Evolutionary conservation across 53 echinoderm and acorn worm species (phyloP), one percentile per base, ranked within the genome.

Genomic region (Echinarachnius parma): DNA sequence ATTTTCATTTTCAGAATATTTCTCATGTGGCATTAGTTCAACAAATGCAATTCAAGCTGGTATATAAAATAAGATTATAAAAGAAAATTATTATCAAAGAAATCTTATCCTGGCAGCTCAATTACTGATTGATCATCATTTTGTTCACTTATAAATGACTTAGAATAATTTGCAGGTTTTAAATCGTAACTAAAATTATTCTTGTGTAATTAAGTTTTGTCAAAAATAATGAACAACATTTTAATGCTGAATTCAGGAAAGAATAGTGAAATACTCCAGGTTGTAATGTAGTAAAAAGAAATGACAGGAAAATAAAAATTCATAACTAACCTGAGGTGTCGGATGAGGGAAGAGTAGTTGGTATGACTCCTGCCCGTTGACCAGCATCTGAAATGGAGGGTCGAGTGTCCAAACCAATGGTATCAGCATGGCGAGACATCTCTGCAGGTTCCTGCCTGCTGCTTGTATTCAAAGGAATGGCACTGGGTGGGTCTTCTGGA

Each of bases 61-160:
- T n/a, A n/a, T n/a, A n/a, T n/a, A n/a, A n/a, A n/a, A n/a, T n/a
- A n/a, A n/a, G n/a, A n/a, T n/a, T n/a, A n/a, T n/a, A 39, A 39
- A 7, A 39, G 7, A 13, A 7, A 39, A 39, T 39, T 39, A 39
- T 39, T 39, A 39, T 39, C 42, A 39, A 39, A 39, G 42, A 39
- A 13, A 9, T 39, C 13, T 39, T 39, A 39, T 39, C 13, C 42
- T 39, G 7, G 42, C 42, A 39, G 7, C 42, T 39, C 42, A 39
- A 39, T 39, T 13, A 39, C 7, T 7, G 7, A 39, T 39, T 39
- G 7, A 39, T 39, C 13, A 39, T 39, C 7, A 39, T 9, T 39
- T 39, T 39, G 42, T 39, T 39, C 42, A 39, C 42, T 39, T 39
- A 39, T n/a, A n/a, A n/a, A n/a, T 39, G 42, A 39, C 42, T 39